Evolutionary conservation across 2,113 vertebrate species (phyloP), one percentile per base, ranked within the genome.

Genomic region (Dendrocopos noguchii): DNA sequence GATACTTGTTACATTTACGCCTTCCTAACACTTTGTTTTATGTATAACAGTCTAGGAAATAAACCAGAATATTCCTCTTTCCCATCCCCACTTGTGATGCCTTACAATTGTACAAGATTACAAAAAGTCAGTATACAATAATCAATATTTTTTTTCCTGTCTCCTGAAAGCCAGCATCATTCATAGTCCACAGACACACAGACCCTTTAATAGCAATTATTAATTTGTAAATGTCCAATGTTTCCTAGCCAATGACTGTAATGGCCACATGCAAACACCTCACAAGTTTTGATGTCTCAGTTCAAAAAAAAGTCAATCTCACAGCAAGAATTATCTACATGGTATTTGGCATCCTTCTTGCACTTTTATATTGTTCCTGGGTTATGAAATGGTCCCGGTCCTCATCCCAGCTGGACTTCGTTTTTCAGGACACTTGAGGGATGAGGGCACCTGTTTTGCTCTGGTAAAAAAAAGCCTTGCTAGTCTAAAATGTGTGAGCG

Each of bases 201-300:
- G 89, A 98, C 93, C 98, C 94, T 97, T 97, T 96, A 97, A 97
- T 97, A 96, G 96, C 95, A 97, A 98, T 98, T 98, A 98, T 97
- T 98, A 96, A 97, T 96, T 96, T 97, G 97, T 98, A 98, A 98
- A 98, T 98, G 98, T 98, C 98, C 98, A 98, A 98, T 97, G 98
- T 97, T 95, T 98, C 98, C 98, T 98, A 99, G 98, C 98, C 98
- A 94, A 98, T 98, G 98, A 98, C 97, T 97, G 98, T 97, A 98
- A 98, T 98, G 98, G 98, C 98, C 98, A 98, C 99, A 99, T 99
- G 99, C 99, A 99, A 99, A 99, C 98, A 99, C 98, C 97, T 99
- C 98, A 99, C 98, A 98, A 98, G 93, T 97, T 98, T 97, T 95
- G 97, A 98, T 97, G 97, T 98, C 94, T 97, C 24, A 5, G 93